Base-by-base conservation (phyloP, 2,113 vertebrate species). In the Otolemur garnettii region DNA sequence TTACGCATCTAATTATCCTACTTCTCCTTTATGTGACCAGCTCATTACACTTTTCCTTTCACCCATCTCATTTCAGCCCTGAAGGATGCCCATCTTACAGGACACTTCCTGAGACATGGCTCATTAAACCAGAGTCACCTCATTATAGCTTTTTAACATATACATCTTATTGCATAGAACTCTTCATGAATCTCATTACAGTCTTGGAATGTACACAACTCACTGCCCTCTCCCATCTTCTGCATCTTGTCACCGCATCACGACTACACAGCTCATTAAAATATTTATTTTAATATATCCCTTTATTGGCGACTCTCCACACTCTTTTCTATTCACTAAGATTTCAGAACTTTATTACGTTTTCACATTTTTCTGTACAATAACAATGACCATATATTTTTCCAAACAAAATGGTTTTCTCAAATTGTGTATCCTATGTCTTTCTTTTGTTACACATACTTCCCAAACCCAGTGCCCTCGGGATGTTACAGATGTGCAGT, bases 1-100 rank as follows among this genome's bases (percentile, higher is more conserved):
- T 97, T 97, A 97, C 97, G 89, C 95, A 96, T 97, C 94, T 97
- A 95, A 97, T 98, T 98, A 97, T 87, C 87, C 57, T 74, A 90
- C 77, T 89, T 95, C 80, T 95, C 68, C 72, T 96, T 97, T 93
- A 94, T 95, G 89, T 96, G 96, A 91, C 95, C 96, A 96, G 89
- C 96, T 98, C 97, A 97, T 98, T 97, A 96, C 93, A 94, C 79
- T 94, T 77, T 95, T 90, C 55, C 87, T 94, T 95, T 96, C 66
- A 97, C 95, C 71, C 96, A 96, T 97, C 83, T 97, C 94, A 97
- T 97, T 97, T 95, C 91, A 95, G 91, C 89, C 82, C 96, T 95
- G 96, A 98, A 97, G 91, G 94, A 95, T 97, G 96, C 87, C 97
- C 91, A 93, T 96, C 96, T 93, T 72, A 62, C 30, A 95, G 91